Evolutionary conservation across 2,113 vertebrate species (phyloP).

Genomic region (Grus americana): DNA sequence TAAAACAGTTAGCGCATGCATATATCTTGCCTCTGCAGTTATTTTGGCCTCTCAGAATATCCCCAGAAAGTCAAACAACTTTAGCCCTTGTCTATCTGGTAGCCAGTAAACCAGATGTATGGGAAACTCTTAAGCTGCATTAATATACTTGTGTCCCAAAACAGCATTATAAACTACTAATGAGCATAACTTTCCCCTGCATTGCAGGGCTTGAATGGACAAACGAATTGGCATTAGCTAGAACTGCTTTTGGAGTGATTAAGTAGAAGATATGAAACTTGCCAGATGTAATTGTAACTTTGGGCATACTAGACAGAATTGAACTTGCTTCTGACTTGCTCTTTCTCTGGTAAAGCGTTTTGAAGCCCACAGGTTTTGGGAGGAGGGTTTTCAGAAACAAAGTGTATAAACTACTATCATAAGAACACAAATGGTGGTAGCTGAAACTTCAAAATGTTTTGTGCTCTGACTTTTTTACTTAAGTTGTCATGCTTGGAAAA

Average conservation of each 20-base stretch:
- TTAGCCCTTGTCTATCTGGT: neutral
- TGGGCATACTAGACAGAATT: slow-evolving; percentile 48
- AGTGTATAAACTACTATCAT: slow-evolving; percentile 49
- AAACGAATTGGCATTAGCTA: slow-evolving; percentile 40
- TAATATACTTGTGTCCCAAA: neutral
- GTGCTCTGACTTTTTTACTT: slow-evolving; percentile 72
- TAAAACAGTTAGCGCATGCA: slow-evolving; percentile 1
- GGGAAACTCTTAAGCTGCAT: neutral
- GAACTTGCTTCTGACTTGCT: slow-evolving; percentile 58
- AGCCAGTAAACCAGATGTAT: slow-evolving; percentile 8
- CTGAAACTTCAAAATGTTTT: slow-evolving; percentile 62
- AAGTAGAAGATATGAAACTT: slow-evolving; percentile 30
- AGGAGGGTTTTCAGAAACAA: slow-evolving; percentile 34
- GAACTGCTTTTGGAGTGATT: slow-evolving; percentile 16
- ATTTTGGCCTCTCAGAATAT: slow-evolving; percentile 26
- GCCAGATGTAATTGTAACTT: slow-evolving; percentile 22
- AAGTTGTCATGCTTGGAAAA: slow-evolving; percentile 75
- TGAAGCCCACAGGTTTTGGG: slow-evolving; percentile 11
- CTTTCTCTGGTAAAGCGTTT: slow-evolving; percentile 21
- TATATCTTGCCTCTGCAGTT: slow-evolving; percentile 32
- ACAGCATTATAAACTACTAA: slow-evolving; percentile 27
- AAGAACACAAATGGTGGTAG: slow-evolving; percentile 63
- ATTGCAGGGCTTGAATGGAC: slow-evolving; percentile 29
- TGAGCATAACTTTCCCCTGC: neutral
- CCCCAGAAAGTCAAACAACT: neutral